phyloP scores from a whole-genome alignment of 2,888 invertebrate genomes.

The Drosophila mayaguana region DNA sequence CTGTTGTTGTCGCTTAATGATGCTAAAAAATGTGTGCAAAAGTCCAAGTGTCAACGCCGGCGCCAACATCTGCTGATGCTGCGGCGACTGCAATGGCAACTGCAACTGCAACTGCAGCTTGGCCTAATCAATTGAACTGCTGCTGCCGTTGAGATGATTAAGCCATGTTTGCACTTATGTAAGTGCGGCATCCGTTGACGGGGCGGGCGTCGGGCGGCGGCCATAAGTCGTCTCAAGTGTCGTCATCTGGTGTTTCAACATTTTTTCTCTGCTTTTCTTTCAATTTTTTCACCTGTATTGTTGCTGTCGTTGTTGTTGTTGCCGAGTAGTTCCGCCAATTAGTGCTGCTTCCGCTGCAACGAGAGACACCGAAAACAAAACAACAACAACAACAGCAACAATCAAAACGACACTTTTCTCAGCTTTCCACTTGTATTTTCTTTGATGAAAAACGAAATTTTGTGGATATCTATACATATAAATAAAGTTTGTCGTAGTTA shows the following conservation, averaged over 20 bases:
- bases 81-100: neutral
- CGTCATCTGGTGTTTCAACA: constrained; percentile 76
- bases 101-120: constrained; percentile 8
- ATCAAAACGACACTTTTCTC: constrained; percentile 46
- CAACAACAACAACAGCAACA: neutral
- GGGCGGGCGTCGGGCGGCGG: constrained; percentile 69
- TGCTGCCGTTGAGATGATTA: constrained; percentile 66
- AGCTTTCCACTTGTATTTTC: constrained; percentile 61
- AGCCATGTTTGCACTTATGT: constrained; percentile 78
- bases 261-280: constrained; percentile 20
- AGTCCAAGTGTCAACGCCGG: constrained; percentile 67
- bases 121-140: constrained; percentile 72
- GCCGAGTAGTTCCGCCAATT: constrained; percentile 77
- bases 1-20: constrained; percentile 44
- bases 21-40: constrained; percentile 58
- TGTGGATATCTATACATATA: neutral
- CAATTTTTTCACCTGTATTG: constrained; percentile 31
- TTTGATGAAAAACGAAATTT: constrained; percentile 34
- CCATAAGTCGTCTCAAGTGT: constrained; percentile 73
- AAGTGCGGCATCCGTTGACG: constrained; percentile 69
- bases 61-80: constrained; percentile 10
- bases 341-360: constrained; percentile 75
- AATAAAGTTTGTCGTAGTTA: constrained; percentile 15
- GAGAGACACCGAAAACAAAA: constrained; percentile 33
- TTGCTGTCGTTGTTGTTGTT: constrained; percentile 18